Conservation (phyloP, 2,797 vertebrate species). For the Sebastes iracundus region DNA sequence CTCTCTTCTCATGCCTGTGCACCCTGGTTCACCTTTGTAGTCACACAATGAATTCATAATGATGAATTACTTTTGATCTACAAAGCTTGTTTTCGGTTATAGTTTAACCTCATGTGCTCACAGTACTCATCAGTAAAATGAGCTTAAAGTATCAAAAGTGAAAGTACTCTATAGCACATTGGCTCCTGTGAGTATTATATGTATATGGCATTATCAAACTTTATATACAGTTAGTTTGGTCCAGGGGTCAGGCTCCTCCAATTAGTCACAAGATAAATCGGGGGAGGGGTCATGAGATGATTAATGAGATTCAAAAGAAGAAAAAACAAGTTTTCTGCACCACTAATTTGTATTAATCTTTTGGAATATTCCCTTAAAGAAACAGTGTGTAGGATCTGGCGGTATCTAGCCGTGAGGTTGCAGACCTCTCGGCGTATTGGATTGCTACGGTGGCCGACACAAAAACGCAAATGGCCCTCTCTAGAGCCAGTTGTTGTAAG, state of each 20-base stretch:
- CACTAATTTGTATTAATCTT: background rate
- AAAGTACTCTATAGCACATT: background rate
- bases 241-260: background rate
- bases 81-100: background rate
- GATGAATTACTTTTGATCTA: slow-evolving; percentile 18
- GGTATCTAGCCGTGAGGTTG: background rate
- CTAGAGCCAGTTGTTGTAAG: too few relatives aligned
- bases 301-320: background rate
- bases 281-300: background rate
- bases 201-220: background rate
- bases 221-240: background rate
- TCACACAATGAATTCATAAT: slow-evolving; percentile 19
- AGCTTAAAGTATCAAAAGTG: background rate
- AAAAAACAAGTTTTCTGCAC: background rate
- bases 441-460: too few relatives aligned
- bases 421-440: too few relatives aligned
- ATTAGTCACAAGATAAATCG: background rate
- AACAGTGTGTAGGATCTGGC: background rate
- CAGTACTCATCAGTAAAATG: too few relatives aligned
- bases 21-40: slow-evolving; percentile 9
- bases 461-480: too few relatives aligned
- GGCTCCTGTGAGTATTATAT: too few relatives aligned
- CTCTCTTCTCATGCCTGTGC: slow-evolving; percentile 23
- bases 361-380: background rate
- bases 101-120: background rate